Conservation (phyloP, 2,113 vertebrate genomes). For the Brienomyrus longianalis region DNA sequence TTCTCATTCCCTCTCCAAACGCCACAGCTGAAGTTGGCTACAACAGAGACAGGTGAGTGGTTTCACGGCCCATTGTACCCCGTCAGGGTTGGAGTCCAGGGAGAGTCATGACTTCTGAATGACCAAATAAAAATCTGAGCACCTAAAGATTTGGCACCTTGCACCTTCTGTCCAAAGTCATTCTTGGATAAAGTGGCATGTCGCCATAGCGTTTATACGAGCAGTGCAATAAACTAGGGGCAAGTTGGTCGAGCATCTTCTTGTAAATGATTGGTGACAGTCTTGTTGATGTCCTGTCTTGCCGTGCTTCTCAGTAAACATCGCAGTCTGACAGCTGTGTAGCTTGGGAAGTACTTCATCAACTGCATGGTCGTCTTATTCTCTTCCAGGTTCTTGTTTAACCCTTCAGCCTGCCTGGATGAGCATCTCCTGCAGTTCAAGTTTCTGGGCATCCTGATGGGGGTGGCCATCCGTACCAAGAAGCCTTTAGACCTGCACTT, state of each 20-base stretch:
- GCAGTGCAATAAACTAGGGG: neutral
- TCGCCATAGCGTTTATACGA: neutral
- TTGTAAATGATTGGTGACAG: neutral
- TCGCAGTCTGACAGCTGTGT: neutral
- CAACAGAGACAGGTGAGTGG: conserved; percentile 70
- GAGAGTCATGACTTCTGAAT: neutral
- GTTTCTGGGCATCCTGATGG: conserved; percentile 78
- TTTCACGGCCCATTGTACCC: neutral
- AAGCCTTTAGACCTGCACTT: conserved; percentile 77
- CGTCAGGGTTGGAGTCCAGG: neutral
- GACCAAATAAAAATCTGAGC: neutral
- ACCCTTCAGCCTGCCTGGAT: conserved; percentile 70
- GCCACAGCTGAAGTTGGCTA: conserved; percentile 77
- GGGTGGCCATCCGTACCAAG: conserved; percentile 80
- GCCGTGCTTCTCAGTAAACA: neutral
- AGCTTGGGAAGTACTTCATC: neutral
- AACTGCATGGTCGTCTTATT: conserved; percentile 16
- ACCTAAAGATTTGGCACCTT: neutral
- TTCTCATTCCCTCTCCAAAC: conserved; percentile 78
- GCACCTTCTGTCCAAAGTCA: neutral
- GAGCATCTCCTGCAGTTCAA: conserved; percentile 79
- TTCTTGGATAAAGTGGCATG: neutral
- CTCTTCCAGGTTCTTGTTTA: conserved; percentile 68
- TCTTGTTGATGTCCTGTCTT: neutral
- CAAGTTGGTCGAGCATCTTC: neutral